These are phyloP conservation scores for Galerucella pusilla DNA, from an alignment of 2,888 invertebrate species.

Conservation along the genomic window DNA sequence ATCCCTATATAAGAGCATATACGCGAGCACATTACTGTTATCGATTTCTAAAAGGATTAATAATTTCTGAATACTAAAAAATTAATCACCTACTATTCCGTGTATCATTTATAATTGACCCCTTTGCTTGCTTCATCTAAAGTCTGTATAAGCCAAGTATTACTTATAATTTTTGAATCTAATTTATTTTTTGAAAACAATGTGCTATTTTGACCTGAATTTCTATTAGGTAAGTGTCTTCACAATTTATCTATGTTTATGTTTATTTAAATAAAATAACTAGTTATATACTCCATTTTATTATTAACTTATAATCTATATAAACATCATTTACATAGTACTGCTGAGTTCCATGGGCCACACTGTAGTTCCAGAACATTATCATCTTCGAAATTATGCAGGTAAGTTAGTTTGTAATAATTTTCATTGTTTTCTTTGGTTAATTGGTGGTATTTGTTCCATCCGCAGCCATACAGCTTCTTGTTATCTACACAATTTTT, in stretches of 20 bases:
- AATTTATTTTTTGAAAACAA: background rate
- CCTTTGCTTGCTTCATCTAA: background rate
- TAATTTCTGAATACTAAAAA: constrained; percentile 4
- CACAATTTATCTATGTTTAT: background rate
- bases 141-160: background rate
- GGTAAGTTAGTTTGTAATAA: constrained; percentile 53
- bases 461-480: constrained; percentile 80
- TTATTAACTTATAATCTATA: background rate
- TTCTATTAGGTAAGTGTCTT: background rate
- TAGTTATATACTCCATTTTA: background rate
- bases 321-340: constrained; percentile 50
- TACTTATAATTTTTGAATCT: background rate
- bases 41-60: constrained; percentile 8
- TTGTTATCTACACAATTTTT: constrained; percentile 68
- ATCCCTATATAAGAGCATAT: too few species aligned
- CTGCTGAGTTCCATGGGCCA: constrained; percentile 67
- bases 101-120: background rate
- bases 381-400: constrained; percentile 52
- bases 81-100: background rate
- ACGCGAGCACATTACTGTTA: background rate
- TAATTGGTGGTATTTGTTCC: constrained; percentile 86
- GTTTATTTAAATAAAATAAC: too few species aligned
- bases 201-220: background rate
- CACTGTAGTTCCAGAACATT: constrained; percentile 59
- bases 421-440: constrained; percentile 65